Conservation (phyloP, 2,113 vertebrate genomes). For the Hippolais icterina region DNA sequence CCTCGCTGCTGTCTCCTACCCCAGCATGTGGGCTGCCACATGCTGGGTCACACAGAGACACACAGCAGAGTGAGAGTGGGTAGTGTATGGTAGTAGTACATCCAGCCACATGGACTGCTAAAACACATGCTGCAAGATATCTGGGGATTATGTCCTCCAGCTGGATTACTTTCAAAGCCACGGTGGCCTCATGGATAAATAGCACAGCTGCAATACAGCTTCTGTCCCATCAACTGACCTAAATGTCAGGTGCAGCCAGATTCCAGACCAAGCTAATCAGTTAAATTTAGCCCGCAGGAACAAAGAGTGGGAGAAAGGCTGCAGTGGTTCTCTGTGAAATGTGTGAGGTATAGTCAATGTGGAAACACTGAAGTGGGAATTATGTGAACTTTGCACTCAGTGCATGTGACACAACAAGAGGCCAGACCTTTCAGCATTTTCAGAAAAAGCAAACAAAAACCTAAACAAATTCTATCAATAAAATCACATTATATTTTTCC, state of each 20-base stretch:
- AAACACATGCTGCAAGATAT: not conserved
- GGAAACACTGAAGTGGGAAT: not conserved
- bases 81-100: rapidly evolving
- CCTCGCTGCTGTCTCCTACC: rapidly evolving
- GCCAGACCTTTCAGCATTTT: not conserved
- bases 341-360: not conserved
- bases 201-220: not conserved
- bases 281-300: not conserved
- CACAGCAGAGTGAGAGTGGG: not conserved
- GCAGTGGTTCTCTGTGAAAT: not conserved
- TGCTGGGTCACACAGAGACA: not conserved
- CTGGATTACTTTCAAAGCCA: not conserved
- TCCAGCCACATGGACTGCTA: not conserved
- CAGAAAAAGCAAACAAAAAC: not conserved
- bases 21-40: not conserved
- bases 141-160: not conserved
- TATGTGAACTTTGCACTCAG: not conserved
- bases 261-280: not conserved
- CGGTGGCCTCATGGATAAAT: not conserved
- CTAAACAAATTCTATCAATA: not conserved
- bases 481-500: not conserved
- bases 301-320: not conserved
- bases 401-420: not conserved
- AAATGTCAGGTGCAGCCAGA: not conserved
- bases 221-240: not conserved